Evolutionary conservation across 1,140 invertebrate species (phyloP).

Genomic region (Penaeus vannamei): DNA sequence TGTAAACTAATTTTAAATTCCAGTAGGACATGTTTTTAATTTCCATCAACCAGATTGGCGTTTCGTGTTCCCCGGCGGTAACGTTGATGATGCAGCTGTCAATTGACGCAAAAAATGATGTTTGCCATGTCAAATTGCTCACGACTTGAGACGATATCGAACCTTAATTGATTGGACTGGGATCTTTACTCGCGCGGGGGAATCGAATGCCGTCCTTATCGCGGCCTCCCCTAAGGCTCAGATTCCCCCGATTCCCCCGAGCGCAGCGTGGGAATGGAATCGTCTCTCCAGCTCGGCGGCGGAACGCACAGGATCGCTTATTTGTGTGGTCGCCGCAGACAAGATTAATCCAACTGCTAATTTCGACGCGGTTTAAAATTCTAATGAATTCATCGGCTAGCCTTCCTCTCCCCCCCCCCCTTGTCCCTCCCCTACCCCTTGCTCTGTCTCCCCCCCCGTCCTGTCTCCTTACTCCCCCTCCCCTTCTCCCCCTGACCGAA

Average conservation of each 20-base stretch:
- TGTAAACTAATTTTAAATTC: constrained; percentile 51
- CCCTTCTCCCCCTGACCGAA: constrained; percentile 29
- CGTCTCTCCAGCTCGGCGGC: neutral
- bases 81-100: constrained; percentile 64
- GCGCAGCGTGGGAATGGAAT: neutral
- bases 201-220: constrained; percentile 16
- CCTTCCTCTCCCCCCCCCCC: neutral
- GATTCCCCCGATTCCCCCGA: neutral
- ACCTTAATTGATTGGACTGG: constrained; percentile 64
- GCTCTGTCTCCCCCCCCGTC: too few relatives aligned
- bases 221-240: neutral
- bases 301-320: constrained; percentile 30
- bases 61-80: constrained; percentile 56
- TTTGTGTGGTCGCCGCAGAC: neutral
- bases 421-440: too few relatives aligned
- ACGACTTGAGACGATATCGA: constrained; percentile 65
- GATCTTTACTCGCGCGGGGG: constrained; percentile 40
- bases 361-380: constrained; percentile 64
- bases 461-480: too few relatives aligned
- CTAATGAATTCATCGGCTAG: constrained; percentile 63
- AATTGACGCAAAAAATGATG: constrained; percentile 63
- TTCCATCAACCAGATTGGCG: constrained; percentile 51
- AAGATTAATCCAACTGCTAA: constrained; percentile 62
- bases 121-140: constrained; percentile 64
- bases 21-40: constrained; percentile 60